These are phyloP conservation scores for Uropetala carovei DNA, from an alignment of 2,888 invertebrate genomes.

Conservation along the genomic window DNA sequence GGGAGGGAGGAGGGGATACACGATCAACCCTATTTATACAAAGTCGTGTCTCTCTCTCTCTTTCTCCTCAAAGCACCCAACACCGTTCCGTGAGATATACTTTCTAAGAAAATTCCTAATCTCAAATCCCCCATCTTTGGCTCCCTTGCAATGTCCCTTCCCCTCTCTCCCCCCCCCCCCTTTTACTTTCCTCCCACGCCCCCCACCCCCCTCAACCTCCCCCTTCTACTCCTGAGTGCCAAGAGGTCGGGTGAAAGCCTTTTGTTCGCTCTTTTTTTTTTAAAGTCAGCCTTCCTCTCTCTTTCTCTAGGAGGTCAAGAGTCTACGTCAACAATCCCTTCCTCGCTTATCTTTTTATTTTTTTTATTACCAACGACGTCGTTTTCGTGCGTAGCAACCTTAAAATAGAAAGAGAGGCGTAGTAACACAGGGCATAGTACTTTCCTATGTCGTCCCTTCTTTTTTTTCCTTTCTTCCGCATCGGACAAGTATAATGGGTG, in stretches of 20 bases:
- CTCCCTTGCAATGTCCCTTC: too few relatives aligned
- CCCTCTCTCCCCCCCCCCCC: too few relatives aligned
- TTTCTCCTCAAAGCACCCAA: too few relatives aligned
- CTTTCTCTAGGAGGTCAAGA: not conserved
- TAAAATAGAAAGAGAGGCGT: not conserved
- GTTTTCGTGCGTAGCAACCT: not conserved
- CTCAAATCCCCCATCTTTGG: not conserved
- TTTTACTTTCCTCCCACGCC: too few relatives aligned
- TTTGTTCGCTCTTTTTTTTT: not conserved
- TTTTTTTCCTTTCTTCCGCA: not conserved
- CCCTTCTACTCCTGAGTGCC: too few relatives aligned
- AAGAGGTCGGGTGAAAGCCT: constrained; percentile 24
- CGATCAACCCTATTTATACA: not conserved
- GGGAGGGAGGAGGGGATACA: not conserved
- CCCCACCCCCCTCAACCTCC: too few relatives aligned
- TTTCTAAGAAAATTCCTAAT: constrained; percentile 15
- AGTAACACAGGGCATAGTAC: too few relatives aligned
- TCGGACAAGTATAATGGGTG: not conserved
- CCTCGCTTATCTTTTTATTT: not conserved
- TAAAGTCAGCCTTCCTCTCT: not conserved
- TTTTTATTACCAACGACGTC: not conserved
- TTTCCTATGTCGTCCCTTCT: not conserved
- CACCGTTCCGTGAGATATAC: not conserved
- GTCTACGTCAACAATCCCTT: not conserved
- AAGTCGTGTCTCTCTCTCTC: not conserved